Conservation (phyloP, 2,888 invertebrate genomes). For the Parascotia fuliginaria region DNA sequence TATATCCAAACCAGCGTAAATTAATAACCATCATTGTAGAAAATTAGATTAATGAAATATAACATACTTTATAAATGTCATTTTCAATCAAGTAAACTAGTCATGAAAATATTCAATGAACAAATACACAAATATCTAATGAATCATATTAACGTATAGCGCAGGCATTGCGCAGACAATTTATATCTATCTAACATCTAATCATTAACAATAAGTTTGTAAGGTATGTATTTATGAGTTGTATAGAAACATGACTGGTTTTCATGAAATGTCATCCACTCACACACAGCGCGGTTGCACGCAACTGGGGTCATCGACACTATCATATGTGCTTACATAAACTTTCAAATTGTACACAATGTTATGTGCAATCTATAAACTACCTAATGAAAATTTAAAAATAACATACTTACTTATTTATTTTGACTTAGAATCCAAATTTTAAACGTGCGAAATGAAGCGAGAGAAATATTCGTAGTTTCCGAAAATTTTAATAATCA, state of each 20-base stretch:
- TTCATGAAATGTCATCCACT: slow-evolving; percentile 71
- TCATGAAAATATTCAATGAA: slow-evolving; percentile 36
- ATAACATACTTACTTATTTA: too few species aligned
- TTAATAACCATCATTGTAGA: slow-evolving; percentile 35
- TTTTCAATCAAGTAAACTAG: slow-evolving; percentile 53
- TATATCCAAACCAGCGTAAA: slow-evolving; percentile 11
- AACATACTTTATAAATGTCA: slow-evolving; percentile 54
- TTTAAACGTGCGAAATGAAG: too few species aligned
- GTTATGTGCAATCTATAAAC: neutral
- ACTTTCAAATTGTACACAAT: slow-evolving; percentile 40
- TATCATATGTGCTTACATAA: slow-evolving; percentile 37
- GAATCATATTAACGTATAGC: slow-evolving; percentile 39
- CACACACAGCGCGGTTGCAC: slow-evolving; percentile 53
- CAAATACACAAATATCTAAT: slow-evolving; percentile 37
- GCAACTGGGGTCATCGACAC: slow-evolving; percentile 55
- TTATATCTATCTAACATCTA: slow-evolving; percentile 43
- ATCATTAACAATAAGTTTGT: slow-evolving; percentile 41
- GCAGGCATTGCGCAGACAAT: slow-evolving; percentile 39
- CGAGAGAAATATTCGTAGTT: too few species aligned
- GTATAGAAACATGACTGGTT: slow-evolving; percentile 61
- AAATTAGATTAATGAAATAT: slow-evolving; percentile 40
- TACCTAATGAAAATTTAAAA: too few species aligned
- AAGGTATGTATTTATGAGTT: slow-evolving; percentile 38
- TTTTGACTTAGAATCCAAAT: too few species aligned
- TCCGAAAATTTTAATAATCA: too few species aligned